phyloP scores from a whole-genome alignment of 2,113 vertebrate species.

The Pterocles burchelli region DNA sequence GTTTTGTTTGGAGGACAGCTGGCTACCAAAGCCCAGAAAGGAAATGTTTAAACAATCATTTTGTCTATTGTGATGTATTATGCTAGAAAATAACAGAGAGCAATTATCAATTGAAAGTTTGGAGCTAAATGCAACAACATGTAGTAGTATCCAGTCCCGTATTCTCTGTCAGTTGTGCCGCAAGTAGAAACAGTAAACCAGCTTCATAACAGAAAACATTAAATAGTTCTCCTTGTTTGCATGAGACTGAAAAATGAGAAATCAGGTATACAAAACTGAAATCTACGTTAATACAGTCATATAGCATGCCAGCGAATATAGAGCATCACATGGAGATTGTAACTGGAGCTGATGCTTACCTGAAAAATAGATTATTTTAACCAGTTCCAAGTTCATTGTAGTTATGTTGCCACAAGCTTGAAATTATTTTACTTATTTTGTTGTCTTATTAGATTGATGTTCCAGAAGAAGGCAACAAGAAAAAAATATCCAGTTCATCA shows the following conservation, averaged over 20 bases:
- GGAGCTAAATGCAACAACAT: not conserved
- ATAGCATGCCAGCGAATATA: not conserved
- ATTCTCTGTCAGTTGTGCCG: not conserved
- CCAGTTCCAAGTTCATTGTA: not conserved
- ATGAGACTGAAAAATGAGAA: not conserved
- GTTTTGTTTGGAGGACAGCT: conserved; percentile 21
- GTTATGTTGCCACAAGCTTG: not conserved
- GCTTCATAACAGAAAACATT: not conserved
- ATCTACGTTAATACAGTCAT: not conserved
- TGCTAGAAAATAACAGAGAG: not conserved
- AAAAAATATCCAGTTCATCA: conserved; percentile 58
- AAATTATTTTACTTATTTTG: not conserved
- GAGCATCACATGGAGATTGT: not conserved
- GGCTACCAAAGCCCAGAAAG: conserved; percentile 2
- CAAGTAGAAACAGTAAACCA: not conserved
- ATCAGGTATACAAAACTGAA: not conserved
- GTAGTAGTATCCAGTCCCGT: not conserved
- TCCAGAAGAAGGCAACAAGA: conserved; percentile 71
- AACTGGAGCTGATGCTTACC: not conserved
- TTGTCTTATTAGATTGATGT: conserved; percentile 76
- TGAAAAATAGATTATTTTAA: not conserved
- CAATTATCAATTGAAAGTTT: conserved; percentile 6
- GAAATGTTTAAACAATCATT: conserved; percentile 19
- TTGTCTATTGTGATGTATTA: not conserved
- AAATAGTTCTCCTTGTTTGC: not conserved